Evolutionary conservation across 2,113 vertebrate species (phyloP), one percentile per base, ranked within the genome.

Genomic region (Tragelaphus buxtoni): DNA sequence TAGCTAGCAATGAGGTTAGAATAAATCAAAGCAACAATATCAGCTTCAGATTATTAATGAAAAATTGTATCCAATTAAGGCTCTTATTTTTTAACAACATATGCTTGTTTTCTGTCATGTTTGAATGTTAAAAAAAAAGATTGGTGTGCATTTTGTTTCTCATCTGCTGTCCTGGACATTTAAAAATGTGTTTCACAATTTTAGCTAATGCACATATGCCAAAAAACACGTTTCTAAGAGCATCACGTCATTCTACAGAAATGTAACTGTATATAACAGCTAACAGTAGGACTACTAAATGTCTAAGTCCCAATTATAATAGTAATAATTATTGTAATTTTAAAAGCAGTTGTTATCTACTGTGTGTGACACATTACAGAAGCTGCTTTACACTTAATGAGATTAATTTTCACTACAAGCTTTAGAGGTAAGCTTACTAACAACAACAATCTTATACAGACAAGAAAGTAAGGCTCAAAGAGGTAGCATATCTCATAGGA

Each of bases 1-100:
- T 39, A 96, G 61, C 91, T 7, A 94, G 60, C 49, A 90, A 95
- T 94, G 22, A 79, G 7, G 28, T 90, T 80, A 96, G 32, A 85
- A 82, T 88, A 88, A 63, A 85, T 42, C 88, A 69, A 92, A 91
- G 51, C 20, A 85, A 88, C 42, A 88, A 53, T 69, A 65, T 84
- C 89, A 86, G 35, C 77, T 39, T 91, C 9, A 60, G 30, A 82
- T 91, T 94, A 79, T 74, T 26, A 91, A 88, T 82, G 42, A 97
- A 88, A 96, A 95, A 94, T 86, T 12, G 39, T 58, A 97, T 80
- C n/a, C 49, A 90, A 93, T 86, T 97, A 93, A 90, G 42, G 10
- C n/a, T 22, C 49, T 20, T 92, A 82, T n/a, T 95, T 30, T 84
- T 77, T 85, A 94, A 94, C 47, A 94, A 87, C 32, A 86, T 72